Base-by-base conservation (phyloP, 2,113 vertebrate genomes). In the Ictalurus punctatus region DNA sequence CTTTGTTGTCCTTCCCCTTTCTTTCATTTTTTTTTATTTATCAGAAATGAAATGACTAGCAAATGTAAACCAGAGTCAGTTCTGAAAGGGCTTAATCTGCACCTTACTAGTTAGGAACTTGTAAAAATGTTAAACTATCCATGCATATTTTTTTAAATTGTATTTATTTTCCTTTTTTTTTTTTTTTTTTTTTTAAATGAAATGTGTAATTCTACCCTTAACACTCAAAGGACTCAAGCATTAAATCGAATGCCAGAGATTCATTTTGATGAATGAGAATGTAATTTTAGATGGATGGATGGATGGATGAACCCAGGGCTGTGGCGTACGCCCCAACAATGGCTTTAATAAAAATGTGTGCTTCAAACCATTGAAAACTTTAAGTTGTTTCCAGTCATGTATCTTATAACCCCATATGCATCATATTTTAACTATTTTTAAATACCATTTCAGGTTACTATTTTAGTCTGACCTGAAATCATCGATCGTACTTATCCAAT, bases 101-200 rank as follows among this genome's bases (percentile, higher is more conserved):
- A 48, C 88, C 88, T 89, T 83, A 88, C 67, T 37, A 83, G 25
- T 56, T 52, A 44, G 37, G 30, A 81, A 78, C 21, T 19, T 87
- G 85, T 84, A 63, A 87, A 48, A 58, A 30, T 10, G 16, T 56
- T 37, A 17, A 90, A 59, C 67, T 61, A 6, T 85, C 23, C n/a
- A 23, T 71, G 23, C 69, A 87, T 71, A 48, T 73, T 83, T 59
- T 34, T n/a, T 79, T n/a, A 69, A n/a, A 61, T 85, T 80, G 37
- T 85, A 84, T 88, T 90, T 86, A 88, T 90, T 81, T 80, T 61
- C 25, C 21, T 71, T 9, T 87, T 83, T 83, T 87, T 34, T 48
- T 83, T 48, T 83, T 61, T 40, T 79, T 9, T 87, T 83, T 86
- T 87, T 83, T 83, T 87, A 61, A 76, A 61, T 34, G 34, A 86